These are phyloP conservation scores for Pluvianellus socialis DNA, from an alignment of 2,113 vertebrate species.

Conservation along the genomic window DNA sequence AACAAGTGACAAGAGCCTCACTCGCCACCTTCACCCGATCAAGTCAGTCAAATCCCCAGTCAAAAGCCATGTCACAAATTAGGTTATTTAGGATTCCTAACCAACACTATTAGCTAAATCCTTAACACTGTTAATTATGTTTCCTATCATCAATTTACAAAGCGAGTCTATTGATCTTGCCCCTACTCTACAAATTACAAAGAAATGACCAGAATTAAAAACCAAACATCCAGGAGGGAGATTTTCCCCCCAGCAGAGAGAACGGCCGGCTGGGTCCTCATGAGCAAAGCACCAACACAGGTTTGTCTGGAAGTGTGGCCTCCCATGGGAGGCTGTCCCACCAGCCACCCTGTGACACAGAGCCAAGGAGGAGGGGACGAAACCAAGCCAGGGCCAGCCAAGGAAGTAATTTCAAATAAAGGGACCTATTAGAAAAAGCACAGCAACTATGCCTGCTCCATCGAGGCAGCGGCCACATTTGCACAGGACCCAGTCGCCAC, in stretches of 20 bases:
- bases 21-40: background rate
- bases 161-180: constrained; percentile 29
- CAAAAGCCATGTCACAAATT: background rate
- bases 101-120: constrained; percentile 40
- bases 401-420: background rate
- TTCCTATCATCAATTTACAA: constrained; percentile 46
- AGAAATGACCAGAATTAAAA: constrained; percentile 25
- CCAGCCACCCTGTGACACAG: too few relatives aligned
- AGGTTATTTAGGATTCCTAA: constrained; percentile 49
- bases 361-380: background rate
- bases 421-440: background rate
- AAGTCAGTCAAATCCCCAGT: background rate
- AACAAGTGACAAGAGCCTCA: background rate
- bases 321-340: background rate
- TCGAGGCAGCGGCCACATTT: background rate
- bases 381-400: background rate
- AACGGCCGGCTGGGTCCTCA: background rate
- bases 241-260: background rate
- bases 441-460: rapidly evolving
- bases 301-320: background rate
- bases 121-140: constrained; percentile 58
- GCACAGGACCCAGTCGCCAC: background rate
- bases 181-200: background rate
- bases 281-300: background rate
- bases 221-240: background rate